A percentile compares a stretch with the other conserved stretches of the same genome.
Conservation (phyloP, 2,797 vertebrate genomes). For the Danio albolineatus region DNA sequence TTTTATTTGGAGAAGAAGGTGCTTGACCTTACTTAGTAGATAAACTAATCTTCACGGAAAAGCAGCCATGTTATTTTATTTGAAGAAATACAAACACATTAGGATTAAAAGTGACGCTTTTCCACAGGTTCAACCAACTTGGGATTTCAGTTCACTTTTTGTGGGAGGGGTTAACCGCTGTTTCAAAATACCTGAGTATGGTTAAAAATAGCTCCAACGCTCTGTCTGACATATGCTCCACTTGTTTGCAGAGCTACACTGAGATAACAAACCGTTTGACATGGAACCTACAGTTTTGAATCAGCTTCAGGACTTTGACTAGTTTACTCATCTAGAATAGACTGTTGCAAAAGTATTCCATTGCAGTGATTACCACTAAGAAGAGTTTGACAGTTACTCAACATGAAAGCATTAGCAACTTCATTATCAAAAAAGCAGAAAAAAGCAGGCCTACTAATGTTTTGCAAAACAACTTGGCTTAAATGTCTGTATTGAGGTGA, state of each 20-base stretch:
- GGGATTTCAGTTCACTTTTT: conserved; percentile 40
- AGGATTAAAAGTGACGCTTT: neutral
- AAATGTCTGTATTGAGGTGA: neutral
- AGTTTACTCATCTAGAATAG: neutral
- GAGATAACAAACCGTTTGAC: conserved; percentile 32
- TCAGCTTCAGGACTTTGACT: conserved; percentile 7
- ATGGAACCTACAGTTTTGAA: neutral
- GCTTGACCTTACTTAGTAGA: neutral
- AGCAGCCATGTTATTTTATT: neutral
- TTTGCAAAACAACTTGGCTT: conserved; percentile 3
- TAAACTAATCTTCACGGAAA: neutral
- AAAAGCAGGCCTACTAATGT: neutral
- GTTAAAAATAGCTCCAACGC: conserved; percentile 51
- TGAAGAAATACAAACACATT: neutral
- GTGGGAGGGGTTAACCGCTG: conserved; percentile 45
- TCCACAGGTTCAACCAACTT: conserved; percentile 14
- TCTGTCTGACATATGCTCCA: conserved; percentile 36
- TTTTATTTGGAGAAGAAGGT: neutral
- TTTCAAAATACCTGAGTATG: conserved; percentile 44
- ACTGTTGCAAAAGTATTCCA: neutral
- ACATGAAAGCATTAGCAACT: neutral
- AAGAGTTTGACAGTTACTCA: neutral
- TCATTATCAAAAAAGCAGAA: neutral
- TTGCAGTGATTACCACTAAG: neutral
- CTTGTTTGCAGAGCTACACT: conserved; percentile 40